phyloP scores from a whole-genome alignment of 2,888 invertebrate species.

The Drosophila paracracens region DNA sequence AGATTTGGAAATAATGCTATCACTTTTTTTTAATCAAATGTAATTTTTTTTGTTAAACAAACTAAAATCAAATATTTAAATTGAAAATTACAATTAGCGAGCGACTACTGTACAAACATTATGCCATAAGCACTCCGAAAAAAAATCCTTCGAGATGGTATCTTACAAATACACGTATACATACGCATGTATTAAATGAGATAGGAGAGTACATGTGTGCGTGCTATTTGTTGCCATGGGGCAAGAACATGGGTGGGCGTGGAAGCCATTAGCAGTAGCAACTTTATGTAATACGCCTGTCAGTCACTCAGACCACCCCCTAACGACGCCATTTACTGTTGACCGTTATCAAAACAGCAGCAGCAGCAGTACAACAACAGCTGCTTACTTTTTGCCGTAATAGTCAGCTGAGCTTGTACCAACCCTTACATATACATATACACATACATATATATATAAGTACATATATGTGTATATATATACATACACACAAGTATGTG shows the following conservation, averaged over 20 bases:
- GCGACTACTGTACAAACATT: constrained; percentile 3
- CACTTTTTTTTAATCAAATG: neutral
- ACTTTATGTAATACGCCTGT: constrained; percentile 61
- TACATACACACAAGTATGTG: constrained; percentile 9
- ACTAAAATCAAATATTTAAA: neutral
- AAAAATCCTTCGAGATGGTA: constrained; percentile 68
- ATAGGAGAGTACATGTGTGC: constrained; percentile 18
- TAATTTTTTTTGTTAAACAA: neutral
- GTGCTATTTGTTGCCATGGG: constrained; percentile 43
- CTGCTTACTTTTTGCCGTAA: constrained; percentile 56
- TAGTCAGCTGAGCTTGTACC: constrained; percentile 62
- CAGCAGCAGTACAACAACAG: constrained; percentile 50
- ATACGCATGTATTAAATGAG: constrained; percentile 10
- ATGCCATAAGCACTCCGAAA: constrained; percentile 34
- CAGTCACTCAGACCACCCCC: constrained; percentile 27
- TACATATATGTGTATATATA: neutral
- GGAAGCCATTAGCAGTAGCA: constrained; percentile 38
- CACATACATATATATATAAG: constrained; percentile 1
- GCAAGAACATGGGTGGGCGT: constrained; percentile 38
- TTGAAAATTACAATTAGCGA: neutral
- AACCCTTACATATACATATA: constrained; percentile 32
- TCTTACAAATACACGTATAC: constrained; percentile 28
- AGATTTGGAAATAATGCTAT: neutral
- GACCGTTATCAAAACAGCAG: constrained; percentile 65
- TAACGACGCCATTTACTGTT: constrained; percentile 48